phyloP scores from a whole-genome alignment of 35 echinoderm and acorn worm genomes.

The Ophioderma brevispina region DNA sequence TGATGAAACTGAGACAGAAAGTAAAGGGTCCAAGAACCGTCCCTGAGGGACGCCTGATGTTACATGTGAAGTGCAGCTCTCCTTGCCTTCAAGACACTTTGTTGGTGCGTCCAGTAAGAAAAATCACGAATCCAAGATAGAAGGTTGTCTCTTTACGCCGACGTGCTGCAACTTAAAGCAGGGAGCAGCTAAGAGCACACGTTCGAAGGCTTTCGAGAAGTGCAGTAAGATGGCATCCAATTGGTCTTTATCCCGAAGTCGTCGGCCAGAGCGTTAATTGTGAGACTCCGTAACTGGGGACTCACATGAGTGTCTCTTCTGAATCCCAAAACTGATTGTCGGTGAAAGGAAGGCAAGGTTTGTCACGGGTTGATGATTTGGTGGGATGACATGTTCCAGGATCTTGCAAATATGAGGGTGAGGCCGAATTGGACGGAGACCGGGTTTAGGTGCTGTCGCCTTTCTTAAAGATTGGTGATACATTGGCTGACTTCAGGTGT shows the following conservation, averaged over 20 bases:
- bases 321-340: slow-evolving; percentile 22
- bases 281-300: slow-evolving; percentile 26
- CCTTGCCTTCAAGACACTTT: not conserved
- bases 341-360: not conserved
- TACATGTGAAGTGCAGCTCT: not conserved
- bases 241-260: not conserved
- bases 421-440: slow-evolving; percentile 15
- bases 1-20: not conserved
- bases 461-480: slow-evolving; percentile 51
- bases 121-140: not conserved
- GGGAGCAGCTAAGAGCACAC: not conserved
- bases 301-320: slow-evolving; percentile 18
- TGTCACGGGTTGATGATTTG: slow-evolving; percentile 29
- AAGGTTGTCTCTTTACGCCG: not conserved
- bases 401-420: not conserved
- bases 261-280: slow-evolving; percentile 14
- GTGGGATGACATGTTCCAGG: slow-evolving; percentile 9
- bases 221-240: too few species aligned
- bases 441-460: not conserved
- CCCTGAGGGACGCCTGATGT: too few species aligned
- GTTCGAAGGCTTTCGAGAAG: too few species aligned
- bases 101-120: not conserved
- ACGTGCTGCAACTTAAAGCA: slow-evolving; percentile 26
- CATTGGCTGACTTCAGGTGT: not conserved
- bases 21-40: not conserved